A percentile compares a stretch with the other conserved stretches of the same genome.
These are phyloP conservation scores for Boloria selene DNA, from an alignment of 2,888 invertebrate genomes.

Conservation along the genomic window DNA sequence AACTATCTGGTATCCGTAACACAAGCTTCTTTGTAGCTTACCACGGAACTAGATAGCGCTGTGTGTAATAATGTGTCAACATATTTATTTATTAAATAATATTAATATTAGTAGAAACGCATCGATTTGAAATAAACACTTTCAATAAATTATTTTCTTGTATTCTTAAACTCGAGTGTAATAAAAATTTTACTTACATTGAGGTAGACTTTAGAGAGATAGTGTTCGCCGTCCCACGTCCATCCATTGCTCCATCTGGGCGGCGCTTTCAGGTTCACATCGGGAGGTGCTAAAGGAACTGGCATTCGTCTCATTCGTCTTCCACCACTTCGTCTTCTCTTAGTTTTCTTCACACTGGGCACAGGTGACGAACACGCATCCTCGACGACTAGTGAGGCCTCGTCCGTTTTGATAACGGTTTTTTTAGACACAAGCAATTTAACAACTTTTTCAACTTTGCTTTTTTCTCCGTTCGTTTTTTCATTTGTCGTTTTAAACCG, in stretches of 20 bases:
- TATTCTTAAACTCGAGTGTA: neutral
- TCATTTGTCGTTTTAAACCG: conserved; percentile 57
- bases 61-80: too few relatives aligned
- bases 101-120: too few relatives aligned
- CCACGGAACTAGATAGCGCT: too few relatives aligned
- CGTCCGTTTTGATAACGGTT: conserved; percentile 71
- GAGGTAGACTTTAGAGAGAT: conserved; percentile 91
- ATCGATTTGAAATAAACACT: too few relatives aligned
- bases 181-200: conserved; percentile 85
- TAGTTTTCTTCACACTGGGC: conserved; percentile 44
- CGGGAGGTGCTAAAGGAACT: conserved; percentile 43
- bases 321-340: conserved; percentile 51
- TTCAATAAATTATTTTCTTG: neutral
- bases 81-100: too few relatives aligned
- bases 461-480: conserved; percentile 60
- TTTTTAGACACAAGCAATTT: conserved; percentile 73
- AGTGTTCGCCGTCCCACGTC: conserved; percentile 94
- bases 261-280: conserved; percentile 54
- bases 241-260: conserved; percentile 94
- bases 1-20: too few relatives aligned
- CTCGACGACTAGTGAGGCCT: conserved; percentile 64
- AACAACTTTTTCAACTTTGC: conserved; percentile 70
- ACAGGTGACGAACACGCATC: conserved; percentile 51
- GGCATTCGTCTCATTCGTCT: conserved; percentile 47
- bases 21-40: too few relatives aligned